Percentiles rank a stretch among this genome's conserved stretches.
These are phyloP conservation scores for Cephonodes hylas DNA, from an alignment of 2,888 invertebrate species.

Conservation along the genomic window DNA sequence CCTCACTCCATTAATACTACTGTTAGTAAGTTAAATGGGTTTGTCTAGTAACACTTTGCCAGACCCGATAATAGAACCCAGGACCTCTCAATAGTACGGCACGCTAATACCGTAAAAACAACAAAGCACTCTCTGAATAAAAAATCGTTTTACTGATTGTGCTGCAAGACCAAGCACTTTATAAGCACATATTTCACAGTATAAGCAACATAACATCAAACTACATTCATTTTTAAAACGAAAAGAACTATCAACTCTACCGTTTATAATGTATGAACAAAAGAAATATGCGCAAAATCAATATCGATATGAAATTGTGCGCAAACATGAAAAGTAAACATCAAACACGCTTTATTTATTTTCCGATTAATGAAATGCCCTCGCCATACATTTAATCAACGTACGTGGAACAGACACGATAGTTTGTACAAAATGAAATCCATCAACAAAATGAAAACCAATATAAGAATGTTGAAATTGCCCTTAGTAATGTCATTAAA, in stretches of 20 bases:
- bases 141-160: too few relatives aligned
- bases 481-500: conserved; percentile 52
- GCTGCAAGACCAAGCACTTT: too few relatives aligned
- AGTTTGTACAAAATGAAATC: conserved; percentile 22
- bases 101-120: too few relatives aligned
- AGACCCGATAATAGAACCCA: too few relatives aligned
- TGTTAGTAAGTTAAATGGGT: too few relatives aligned
- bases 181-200: too few relatives aligned
- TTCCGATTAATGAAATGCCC: conserved; percentile 8
- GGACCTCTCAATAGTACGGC: too few relatives aligned
- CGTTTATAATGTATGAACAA: neutral
- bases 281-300: conserved; percentile 3
- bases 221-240: too few relatives aligned
- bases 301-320: conserved; percentile 5
- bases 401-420: conserved; percentile 4
- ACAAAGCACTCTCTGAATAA: too few relatives aligned
- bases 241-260: neutral
- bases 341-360: conserved; percentile 6
- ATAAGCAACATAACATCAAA: too few relatives aligned
- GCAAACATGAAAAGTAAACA: conserved; percentile 1
- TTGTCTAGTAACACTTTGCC: too few relatives aligned
- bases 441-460: conserved; percentile 23
- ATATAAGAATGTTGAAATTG: conserved; percentile 23
- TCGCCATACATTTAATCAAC: conserved; percentile 4
- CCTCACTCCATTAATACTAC: too few relatives aligned